Percentiles rank a stretch among this genome's conserved stretches.
Conservation (phyloP, 2,888 invertebrate genomes). For the Nymphalis polychloros region DNA sequence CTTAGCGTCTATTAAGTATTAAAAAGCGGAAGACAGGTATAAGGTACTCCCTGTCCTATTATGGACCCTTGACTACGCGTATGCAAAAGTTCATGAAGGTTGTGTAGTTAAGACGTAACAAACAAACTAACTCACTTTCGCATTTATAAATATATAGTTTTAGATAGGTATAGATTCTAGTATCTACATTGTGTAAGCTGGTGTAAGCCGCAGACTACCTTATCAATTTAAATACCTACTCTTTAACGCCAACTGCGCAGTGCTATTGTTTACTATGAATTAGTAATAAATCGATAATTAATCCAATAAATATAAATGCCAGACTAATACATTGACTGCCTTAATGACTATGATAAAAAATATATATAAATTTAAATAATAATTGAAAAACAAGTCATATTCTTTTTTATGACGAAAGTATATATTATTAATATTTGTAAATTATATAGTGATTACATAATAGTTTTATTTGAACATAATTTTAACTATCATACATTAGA, state of each 20-base stretch:
- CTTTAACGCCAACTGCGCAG: conserved; percentile 33
- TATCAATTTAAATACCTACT: conserved; percentile 25
- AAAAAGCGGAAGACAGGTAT: no score
- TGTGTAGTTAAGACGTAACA: not conserved
- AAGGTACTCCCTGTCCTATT: no score
- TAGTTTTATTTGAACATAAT: no score
- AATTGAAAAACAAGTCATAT: not conserved
- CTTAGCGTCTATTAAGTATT: no score
- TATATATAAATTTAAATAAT: not conserved
- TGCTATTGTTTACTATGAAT: conserved; percentile 30
- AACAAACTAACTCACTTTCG: not conserved
- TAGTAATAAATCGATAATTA: conserved; percentile 33
- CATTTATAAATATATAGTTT: no score
- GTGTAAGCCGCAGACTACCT: conserved; percentile 1
- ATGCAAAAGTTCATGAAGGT: no score
- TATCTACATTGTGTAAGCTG: not conserved
- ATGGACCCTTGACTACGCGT: no score
- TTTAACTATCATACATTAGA: no score
- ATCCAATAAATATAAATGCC: conserved; percentile 21
- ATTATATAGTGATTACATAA: no score
- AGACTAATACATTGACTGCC: not conserved
- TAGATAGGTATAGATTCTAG: not conserved
- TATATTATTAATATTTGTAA: no score
- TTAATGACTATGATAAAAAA: not conserved
- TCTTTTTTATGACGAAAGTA: no score